phyloP scores from a whole-genome alignment of 2,113 vertebrate genomes.

The Plestiodon gilberti region DNA sequence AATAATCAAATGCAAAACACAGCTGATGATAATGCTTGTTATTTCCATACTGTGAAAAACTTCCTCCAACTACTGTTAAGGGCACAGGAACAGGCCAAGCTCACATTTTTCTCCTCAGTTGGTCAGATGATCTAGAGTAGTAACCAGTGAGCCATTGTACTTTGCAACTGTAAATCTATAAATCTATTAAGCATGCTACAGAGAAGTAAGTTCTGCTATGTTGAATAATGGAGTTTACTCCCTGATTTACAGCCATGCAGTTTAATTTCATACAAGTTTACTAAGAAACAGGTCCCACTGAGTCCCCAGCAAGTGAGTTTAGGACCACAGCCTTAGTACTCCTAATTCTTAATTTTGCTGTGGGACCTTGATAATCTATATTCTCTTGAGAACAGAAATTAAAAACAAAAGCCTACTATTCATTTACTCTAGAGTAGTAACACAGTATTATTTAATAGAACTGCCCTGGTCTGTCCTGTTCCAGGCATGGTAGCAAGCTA shows the following conservation, averaged over 20 bases:
- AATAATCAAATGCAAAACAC: background rate
- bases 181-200: background rate
- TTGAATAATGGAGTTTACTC: too few relatives aligned
- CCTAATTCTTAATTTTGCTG: background rate
- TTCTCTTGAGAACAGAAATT: too few relatives aligned
- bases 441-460: background rate
- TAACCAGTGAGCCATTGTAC: background rate
- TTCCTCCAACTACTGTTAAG: background rate
- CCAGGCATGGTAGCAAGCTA: too few relatives aligned
- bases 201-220: too few relatives aligned
- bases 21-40: background rate
- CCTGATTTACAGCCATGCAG: too few relatives aligned
- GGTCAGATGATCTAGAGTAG: too few relatives aligned
- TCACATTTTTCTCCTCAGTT: background rate
- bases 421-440: background rate
- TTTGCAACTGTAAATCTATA: background rate
- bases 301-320: background rate
- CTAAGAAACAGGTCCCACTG: background rate
- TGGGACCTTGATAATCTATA: background rate
- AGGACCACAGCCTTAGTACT: background rate
- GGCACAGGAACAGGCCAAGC: background rate
- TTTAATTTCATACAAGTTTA: background rate
- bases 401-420: background rate
- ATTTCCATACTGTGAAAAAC: background rate
- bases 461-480: too few relatives aligned